Evolutionary conservation across 2,113 vertebrate genomes (phyloP).

Genomic region (Girardinichthys multiradiatus): DNA sequence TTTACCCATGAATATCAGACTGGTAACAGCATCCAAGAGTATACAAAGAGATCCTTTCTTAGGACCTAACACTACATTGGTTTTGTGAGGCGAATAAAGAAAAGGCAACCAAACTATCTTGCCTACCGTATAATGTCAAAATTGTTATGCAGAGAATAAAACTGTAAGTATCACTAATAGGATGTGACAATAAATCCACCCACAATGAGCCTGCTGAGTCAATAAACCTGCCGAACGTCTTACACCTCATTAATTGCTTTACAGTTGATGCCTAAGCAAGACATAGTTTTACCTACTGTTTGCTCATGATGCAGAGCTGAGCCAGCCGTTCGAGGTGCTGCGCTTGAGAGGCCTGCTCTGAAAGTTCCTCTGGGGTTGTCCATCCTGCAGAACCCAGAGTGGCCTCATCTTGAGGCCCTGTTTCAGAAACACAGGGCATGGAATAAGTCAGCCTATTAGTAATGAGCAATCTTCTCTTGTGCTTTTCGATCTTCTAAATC

Average conservation of each 20-base stretch:
- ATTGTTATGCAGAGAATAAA: neutral
- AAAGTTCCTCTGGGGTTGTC: slow-evolving; percentile 80
- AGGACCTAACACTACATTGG: neutral
- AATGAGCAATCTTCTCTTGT: slow-evolving; percentile 23
- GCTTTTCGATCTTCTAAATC: neutral
- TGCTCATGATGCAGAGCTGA: slow-evolving; percentile 82
- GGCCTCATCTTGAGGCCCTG: slow-evolving; percentile 84
- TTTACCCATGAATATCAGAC: too few relatives aligned
- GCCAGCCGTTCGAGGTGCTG: slow-evolving; percentile 81
- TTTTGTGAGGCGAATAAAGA: neutral
- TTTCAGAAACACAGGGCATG: slow-evolving; percentile 80
- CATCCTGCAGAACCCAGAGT: slow-evolving; percentile 76
- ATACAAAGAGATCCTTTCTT: neutral
- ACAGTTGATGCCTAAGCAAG: slow-evolving; percentile 18
- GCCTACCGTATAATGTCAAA: neutral
- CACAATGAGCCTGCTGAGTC: slow-evolving; percentile 10
- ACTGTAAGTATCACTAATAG: neutral
- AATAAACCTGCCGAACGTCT: slow-evolving; percentile 16
- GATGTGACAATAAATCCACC: neutral
- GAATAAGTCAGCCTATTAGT: slow-evolving; percentile 69
- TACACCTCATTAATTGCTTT: slow-evolving; percentile 18
- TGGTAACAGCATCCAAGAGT: too few relatives aligned
- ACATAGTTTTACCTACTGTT: slow-evolving; percentile 82
- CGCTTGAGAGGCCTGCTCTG: slow-evolving; percentile 80
- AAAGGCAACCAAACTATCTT: neutral